Evolutionary conservation across 2,888 invertebrate genomes (phyloP), one percentile per base, ranked within the genome.

Genomic region (Calliscelio sp.): DNA sequence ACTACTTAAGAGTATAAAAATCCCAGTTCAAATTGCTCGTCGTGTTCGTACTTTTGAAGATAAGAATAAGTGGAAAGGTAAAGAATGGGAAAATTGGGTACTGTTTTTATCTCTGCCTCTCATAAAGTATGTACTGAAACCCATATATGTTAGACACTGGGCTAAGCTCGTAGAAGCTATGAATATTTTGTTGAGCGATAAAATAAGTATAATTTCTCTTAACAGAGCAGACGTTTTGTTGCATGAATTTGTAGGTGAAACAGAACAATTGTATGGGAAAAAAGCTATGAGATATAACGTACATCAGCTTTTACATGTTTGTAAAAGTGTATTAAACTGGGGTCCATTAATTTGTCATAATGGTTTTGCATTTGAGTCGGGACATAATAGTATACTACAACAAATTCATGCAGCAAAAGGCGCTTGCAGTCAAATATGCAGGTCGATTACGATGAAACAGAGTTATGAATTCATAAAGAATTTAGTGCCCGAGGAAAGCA

Each of bases 381-480:
- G 20, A 1, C 6, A 51, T 10, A 14, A 11, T 18, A 16, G 20
- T 7, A 18, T 49, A 49, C 5, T 49, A 6, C 4, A 49, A 20
- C 16, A 49, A 49, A 49, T 49, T 20, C 49, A 49, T 20, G 49
- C 49, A 20, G 16, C 49, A 14, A 49, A 49, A 49, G 49, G 49
- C 22, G 49, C 20, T 6, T 20, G 49, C n/a, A 49, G 49, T 49
- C 49, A 49, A 11, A 49, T 49, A 6, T 49, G 49, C 22, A 18
- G 49, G 11, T 49, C 20, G 2, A 49, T 49, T 49, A 11, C 20
- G 20, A 6, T 20, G 18, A 4, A 49, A 6, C 49, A 49, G 20
- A 49, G 49, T 11, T 20, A 3, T 18, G 49, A 49, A 4, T 49
- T 20, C 6, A 49, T 20, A 6, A 16, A 20, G 5, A 49, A 20